Conservation (phyloP, 2,113 vertebrate species). For the Ivindomyrus marchei region DNA sequence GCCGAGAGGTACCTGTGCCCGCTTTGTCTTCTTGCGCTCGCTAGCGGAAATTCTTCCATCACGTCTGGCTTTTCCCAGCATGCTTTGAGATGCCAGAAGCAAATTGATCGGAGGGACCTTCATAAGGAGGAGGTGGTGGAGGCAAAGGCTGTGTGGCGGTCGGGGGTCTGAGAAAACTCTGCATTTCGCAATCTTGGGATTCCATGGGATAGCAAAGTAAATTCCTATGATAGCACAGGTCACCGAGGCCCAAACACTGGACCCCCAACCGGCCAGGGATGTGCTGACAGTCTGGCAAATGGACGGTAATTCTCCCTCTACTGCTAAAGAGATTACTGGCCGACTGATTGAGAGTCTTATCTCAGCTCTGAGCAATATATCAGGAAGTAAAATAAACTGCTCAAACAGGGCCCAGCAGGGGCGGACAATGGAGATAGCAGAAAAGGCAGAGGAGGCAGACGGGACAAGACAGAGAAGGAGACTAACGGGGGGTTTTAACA, state of each 20-base stretch:
- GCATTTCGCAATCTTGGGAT: not conserved
- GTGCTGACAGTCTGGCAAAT: slow-evolving; percentile 28
- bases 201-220: not conserved
- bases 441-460: not conserved
- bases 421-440: slow-evolving; percentile 26
- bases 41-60: not conserved
- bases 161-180: not conserved
- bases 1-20: not conserved
- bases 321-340: slow-evolving; percentile 18
- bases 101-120: not conserved
- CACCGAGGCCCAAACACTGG: not conserved
- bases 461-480: slow-evolving; percentile 22
- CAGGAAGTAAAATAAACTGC: slow-evolving; percentile 48
- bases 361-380: slow-evolving; percentile 57
- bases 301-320: slow-evolving; percentile 42
- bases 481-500: too few relatives aligned
- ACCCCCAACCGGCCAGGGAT: not conserved
- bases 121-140: not conserved
- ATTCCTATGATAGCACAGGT: not conserved
- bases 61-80: not conserved
- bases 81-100: not conserved
- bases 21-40: not conserved
- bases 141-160: not conserved
- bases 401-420: slow-evolving; percentile 27
- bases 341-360: slow-evolving; percentile 49